These are phyloP conservation scores for Gadus macrocephalus DNA, from an alignment of 2,113 vertebrate genomes.

Conservation along the genomic window DNA sequence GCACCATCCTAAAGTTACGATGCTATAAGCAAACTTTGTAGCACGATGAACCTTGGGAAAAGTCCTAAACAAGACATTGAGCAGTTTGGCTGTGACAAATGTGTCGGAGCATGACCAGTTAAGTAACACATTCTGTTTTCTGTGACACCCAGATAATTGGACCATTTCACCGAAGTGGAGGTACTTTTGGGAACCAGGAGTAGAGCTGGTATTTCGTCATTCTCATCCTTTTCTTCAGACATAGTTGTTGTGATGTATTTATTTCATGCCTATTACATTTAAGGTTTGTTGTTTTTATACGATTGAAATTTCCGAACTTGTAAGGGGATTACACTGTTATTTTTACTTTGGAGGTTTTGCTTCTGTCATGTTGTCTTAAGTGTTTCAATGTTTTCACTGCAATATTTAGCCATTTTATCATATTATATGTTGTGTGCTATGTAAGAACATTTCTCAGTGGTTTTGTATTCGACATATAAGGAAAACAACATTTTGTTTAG, in stretches of 20 bases:
- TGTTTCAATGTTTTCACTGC: constrained; percentile 22
- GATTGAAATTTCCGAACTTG: constrained; percentile 6
- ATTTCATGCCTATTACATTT: constrained; percentile 47
- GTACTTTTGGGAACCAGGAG: neutral
- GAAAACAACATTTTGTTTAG: constrained; percentile 2
- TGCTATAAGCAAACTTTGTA: no score
- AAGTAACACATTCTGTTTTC: neutral
- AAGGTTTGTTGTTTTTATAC: constrained; percentile 19
- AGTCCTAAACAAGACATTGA: no score
- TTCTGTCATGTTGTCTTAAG: constrained; percentile 4
- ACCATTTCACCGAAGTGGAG: constrained; percentile 14
- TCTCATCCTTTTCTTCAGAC: neutral
- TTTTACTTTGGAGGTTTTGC: neutral
- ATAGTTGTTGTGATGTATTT: constrained; percentile 43
- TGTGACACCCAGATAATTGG: constrained; percentile 53
- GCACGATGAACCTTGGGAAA: no score
- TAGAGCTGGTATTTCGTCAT: constrained; percentile 6
- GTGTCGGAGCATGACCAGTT: no score
- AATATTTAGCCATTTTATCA: constrained; percentile 7
- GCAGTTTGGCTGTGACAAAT: no score
- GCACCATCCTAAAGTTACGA: no score
- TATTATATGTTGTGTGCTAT: constrained; percentile 22
- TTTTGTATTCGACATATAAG: constrained; percentile 18
- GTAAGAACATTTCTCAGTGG: constrained; percentile 21
- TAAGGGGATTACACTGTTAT: neutral